A percentile compares a stretch with the other conserved stretches of the same genome.
These are phyloP conservation scores for Malthinus flaveolus DNA, from an alignment of 2,888 invertebrate species.

Conservation along the genomic window DNA sequence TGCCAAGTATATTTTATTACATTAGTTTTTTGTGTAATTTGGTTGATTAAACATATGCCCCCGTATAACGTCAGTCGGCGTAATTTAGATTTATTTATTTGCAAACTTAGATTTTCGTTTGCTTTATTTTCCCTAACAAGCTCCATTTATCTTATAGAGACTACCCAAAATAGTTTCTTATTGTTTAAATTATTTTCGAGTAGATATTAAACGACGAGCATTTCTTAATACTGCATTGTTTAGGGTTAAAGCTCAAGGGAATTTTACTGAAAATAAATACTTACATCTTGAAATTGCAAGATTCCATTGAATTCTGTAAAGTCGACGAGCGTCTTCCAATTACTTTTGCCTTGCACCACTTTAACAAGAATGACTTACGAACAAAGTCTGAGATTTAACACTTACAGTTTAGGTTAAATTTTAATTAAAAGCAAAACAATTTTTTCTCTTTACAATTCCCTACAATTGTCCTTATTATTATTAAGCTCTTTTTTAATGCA, in stretches of 20 bases:
- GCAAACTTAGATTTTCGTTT: too few species aligned
- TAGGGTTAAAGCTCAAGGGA: constrained; percentile 33
- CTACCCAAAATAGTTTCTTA: constrained; percentile 25
- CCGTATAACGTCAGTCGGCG: background rate
- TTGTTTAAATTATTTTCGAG: constrained; percentile 38
- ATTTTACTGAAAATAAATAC: constrained; percentile 36
- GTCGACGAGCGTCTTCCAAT: constrained; percentile 32
- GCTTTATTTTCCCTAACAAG: too few species aligned
- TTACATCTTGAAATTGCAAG: constrained; percentile 35
- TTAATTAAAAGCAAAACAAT: constrained; percentile 29
- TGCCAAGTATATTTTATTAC: constrained; percentile 33
- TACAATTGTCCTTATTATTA: constrained; percentile 22
- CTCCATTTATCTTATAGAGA: too few species aligned
- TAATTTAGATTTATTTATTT: too few species aligned
- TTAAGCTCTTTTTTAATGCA: background rate
- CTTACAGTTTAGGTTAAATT: constrained; percentile 31
- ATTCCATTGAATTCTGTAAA: constrained; percentile 34
- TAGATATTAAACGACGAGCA: constrained; percentile 24
- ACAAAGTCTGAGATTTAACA: constrained; percentile 29
- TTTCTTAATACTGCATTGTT: constrained; percentile 39
- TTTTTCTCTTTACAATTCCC: constrained; percentile 24
- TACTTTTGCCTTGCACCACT: constrained; percentile 33
- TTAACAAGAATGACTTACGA: constrained; percentile 28
- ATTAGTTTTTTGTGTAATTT: too few species aligned
- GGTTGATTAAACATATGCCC: background rate